Conservation (phyloP, 2,888 invertebrate species). For the Esperia sulphurella region DNA sequence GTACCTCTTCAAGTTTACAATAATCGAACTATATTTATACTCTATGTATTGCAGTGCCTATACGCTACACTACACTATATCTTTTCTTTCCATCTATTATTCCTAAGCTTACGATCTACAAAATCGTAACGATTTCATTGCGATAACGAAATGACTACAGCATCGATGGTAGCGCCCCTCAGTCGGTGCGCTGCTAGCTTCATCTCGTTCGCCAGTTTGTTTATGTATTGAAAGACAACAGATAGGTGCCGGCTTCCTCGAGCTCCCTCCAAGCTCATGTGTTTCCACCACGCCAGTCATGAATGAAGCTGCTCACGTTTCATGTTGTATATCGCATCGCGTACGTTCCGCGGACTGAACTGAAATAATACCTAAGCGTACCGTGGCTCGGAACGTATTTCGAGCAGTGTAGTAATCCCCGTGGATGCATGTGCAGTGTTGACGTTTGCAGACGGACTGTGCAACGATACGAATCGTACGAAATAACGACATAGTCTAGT, state of each 20-base stretch:
- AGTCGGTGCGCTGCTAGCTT: conserved; percentile 56
- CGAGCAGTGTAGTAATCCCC: conserved; percentile 17
- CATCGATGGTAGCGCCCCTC: conserved; percentile 18
- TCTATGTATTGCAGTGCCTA: no score
- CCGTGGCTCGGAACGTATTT: conserved; percentile 4
- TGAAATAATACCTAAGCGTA: conserved; percentile 5
- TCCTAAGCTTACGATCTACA: neutral
- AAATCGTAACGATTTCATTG: conserved; percentile 9
- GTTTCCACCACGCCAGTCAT: conserved; percentile 54
- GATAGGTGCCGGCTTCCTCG: conserved; percentile 67
- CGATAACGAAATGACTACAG: conserved; percentile 4
- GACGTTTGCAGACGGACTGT: conserved; percentile 20
- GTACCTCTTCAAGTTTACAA: no score
- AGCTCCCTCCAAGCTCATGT: conserved; percentile 47
- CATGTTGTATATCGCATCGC: conserved; percentile 16
- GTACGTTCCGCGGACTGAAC: conserved; percentile 14
- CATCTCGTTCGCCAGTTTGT: conserved; percentile 67
- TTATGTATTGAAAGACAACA: conserved; percentile 77
- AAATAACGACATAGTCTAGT: neutral
- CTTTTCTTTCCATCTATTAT: no score
- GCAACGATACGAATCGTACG: conserved; percentile 1
- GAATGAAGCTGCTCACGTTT: conserved; percentile 50
- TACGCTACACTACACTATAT: no score
- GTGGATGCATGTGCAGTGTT: conserved; percentile 50
- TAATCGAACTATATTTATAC: no score